Evolutionary conservation across 1,140 invertebrate genomes (phyloP), one percentile per base, ranked within the genome.

Genomic region (Aporrectodea caliginosa): DNA sequence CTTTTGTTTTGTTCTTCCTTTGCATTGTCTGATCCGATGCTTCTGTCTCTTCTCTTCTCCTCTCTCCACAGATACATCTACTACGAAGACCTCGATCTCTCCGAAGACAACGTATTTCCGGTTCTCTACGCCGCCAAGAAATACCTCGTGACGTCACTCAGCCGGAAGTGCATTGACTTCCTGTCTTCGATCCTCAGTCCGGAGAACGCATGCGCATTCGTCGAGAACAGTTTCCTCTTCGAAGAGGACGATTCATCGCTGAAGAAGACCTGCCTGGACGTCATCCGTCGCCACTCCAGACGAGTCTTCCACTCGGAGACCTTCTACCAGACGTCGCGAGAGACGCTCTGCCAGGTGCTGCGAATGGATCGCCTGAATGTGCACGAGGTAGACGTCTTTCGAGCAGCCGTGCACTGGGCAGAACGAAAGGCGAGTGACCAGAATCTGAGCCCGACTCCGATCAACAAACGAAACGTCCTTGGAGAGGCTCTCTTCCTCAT

Each of bases 61-160:
- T 14, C n/a, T 68, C n/a, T n/a, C 58, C 58, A 6, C 69, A 85
- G 84, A 69, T 83, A 78, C 35, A 30, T 84, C 27, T 85, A 85
- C 70, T 81, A 75, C 29, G 84, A 85, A 30, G 79, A 81, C 35
- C 69, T 78, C 1, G 76, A 83, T 35, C 73, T 94, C 82, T 93
- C 92, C 35, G 92, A 92, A 1, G 93, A 94, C 83, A 93, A 92
- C 84, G 93, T 94, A 0, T 93, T 94, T 92, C 92, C 92, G 0
- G 93, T 93, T 2, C 85, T 94, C 43, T 94, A 94, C 84, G 93
- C 93, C 1, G 93, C 93, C 16, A 94, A 94, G 84, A 94, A 94
- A 83, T 95, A 94, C 87, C 92, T 92, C 1, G 92, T 95, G 0
- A 91, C 92, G 2, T 91, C 92, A 16, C 86, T 95, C 74, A 93